phyloP scores from a whole-genome alignment of 1,140 invertebrate genomes.

The Helicoverpa armigera region DNA sequence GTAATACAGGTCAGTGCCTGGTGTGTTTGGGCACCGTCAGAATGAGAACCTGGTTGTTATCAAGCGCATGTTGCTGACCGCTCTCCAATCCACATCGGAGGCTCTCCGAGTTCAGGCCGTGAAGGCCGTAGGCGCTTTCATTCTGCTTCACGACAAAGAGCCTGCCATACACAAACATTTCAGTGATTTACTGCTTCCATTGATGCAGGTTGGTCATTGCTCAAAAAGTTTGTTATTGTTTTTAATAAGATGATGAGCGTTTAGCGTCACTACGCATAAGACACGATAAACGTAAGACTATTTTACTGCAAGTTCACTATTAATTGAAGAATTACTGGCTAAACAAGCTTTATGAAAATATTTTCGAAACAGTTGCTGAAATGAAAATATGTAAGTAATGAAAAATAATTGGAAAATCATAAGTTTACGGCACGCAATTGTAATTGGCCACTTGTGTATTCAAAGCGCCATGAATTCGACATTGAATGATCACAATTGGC shows the following conservation, averaged over 20 bases:
- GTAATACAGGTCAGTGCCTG: constrained; percentile 94
- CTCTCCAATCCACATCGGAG: constrained; percentile 91
- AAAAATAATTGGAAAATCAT: constrained; percentile 10
- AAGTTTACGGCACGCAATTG: constrained; percentile 19
- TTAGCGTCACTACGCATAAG: too few relatives aligned
- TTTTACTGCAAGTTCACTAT: too few relatives aligned
- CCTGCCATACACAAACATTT: constrained; percentile 95
- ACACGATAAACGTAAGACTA: too few relatives aligned
- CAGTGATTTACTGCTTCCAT: constrained; percentile 92
- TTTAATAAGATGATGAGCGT: not conserved
- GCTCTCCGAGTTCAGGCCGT: constrained; percentile 94
- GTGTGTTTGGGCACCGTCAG: constrained; percentile 98
- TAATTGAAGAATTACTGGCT: too few relatives aligned
- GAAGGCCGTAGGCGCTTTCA: constrained; percentile 95
- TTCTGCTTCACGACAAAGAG: constrained; percentile 97
- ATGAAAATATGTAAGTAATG: not conserved
- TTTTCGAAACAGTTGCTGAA: not conserved
- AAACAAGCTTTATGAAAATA: not conserved
- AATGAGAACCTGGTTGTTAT: constrained; percentile 96
- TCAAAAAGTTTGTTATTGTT: not conserved
- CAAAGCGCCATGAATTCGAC: constrained; percentile 35
- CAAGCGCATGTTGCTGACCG: constrained; percentile 96
- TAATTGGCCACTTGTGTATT: constrained; percentile 43
- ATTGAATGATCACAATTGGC: constrained; percentile 41
- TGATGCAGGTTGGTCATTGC: constrained; percentile 88